phyloP scores from a whole-genome alignment of 35 echinoderm and acorn worm genomes.

The Heliocidaris tuberculata region DNA sequence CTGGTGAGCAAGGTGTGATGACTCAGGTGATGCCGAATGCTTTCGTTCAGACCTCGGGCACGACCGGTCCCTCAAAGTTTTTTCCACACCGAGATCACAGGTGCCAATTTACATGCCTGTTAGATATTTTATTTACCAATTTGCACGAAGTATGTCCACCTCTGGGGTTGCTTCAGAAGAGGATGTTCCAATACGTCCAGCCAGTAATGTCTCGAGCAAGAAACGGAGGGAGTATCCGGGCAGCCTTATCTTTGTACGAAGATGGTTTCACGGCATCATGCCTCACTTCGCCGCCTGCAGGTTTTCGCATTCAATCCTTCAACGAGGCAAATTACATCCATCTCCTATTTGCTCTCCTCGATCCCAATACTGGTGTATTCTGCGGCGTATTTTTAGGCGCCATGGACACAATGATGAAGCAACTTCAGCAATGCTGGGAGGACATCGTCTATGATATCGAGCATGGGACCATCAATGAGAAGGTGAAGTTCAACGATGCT shows the following conservation, averaged over 20 bases:
- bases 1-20: slow-evolving; percentile 74
- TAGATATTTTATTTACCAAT: too few species aligned
- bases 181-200: neutral
- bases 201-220: neutral
- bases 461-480: neutral
- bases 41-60: slow-evolving; percentile 68
- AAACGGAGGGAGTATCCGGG: neutral
- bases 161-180: neutral
- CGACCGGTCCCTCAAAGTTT: slow-evolving; percentile 65
- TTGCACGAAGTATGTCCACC: neutral
- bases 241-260: neutral
- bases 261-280: neutral
- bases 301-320: neutral
- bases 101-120: too few species aligned
- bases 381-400: neutral
- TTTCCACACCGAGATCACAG: slow-evolving; percentile 52
- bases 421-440: neutral
- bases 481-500: neutral
- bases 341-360: slow-evolving; percentile 17
- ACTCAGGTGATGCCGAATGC: slow-evolving; percentile 40
- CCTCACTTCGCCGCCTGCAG: neutral
- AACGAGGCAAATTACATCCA: slow-evolving; percentile 16
- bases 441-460: slow-evolving; percentile 24
- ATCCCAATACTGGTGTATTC: neutral
- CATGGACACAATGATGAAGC: neutral